Percentiles rank a stretch among this genome's conserved stretches.
Conservation (phyloP, 2,888 invertebrate species). For the Nephrocerus scutellatus region DNA sequence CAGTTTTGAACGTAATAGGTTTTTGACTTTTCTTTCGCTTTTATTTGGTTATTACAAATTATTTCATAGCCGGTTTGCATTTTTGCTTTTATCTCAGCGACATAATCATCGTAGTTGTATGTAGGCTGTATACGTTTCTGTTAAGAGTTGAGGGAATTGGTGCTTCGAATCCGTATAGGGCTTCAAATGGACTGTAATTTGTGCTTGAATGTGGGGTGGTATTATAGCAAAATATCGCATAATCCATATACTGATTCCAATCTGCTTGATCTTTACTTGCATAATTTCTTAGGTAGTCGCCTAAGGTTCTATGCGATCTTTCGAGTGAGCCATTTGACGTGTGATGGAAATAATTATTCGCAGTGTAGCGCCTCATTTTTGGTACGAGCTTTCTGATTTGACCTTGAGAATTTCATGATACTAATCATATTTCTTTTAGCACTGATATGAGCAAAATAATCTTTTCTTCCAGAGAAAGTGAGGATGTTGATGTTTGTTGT, state of each 20-base stretch:
- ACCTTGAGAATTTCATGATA: conserved; percentile 29
- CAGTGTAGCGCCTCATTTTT: conserved; percentile 56
- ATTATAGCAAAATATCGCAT: conserved; percentile 83
- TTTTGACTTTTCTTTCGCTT: no score
- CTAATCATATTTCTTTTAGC: conserved; percentile 24
- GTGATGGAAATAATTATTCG: conserved; percentile 77
- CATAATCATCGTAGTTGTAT: no score
- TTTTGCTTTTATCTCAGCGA: no score
- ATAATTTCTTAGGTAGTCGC: no score
- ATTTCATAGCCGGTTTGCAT: no score
- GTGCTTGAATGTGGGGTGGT: conserved; percentile 42
- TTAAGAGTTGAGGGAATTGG: no score
- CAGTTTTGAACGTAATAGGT: no score
- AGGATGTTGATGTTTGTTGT: conserved; percentile 95
- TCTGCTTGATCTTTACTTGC: conserved; percentile 96
- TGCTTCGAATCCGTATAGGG: no score
- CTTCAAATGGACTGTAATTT: conserved; percentile 39
- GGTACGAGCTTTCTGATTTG: conserved; percentile 46
- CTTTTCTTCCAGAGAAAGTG: conserved; percentile 87
- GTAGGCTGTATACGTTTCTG: no score
- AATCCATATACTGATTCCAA: conserved; percentile 77
- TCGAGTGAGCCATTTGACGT: no score
- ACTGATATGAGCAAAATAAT: conserved; percentile 49
- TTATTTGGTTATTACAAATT: no score
- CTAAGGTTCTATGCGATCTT: no score